Evolutionary conservation across 2,113 vertebrate species (phyloP).

Genomic region (Ascaphus truei): DNA sequence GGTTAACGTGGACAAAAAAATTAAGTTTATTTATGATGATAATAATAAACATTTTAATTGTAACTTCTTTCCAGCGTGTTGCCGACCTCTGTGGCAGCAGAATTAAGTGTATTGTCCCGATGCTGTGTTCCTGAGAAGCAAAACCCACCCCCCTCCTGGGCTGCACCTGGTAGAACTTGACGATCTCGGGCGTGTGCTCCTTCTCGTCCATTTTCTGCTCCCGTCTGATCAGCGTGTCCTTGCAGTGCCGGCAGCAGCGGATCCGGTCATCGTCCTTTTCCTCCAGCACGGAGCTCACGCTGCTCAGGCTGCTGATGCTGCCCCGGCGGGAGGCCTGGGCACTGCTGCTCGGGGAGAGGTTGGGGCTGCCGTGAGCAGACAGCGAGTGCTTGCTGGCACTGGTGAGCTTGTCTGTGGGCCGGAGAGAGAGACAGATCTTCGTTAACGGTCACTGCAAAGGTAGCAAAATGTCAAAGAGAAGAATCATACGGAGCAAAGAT

Average conservation of each 20-base stretch:
- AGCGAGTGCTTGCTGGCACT: slow-evolving; percentile 77
- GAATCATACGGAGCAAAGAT: background rate
- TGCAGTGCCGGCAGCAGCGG: slow-evolving; percentile 90
- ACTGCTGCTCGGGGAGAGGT: slow-evolving; percentile 63
- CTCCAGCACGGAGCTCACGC: slow-evolving; percentile 86
- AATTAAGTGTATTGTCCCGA: too few species aligned
- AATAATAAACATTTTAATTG: too few species aligned
- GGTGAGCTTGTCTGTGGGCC: slow-evolving; percentile 74
- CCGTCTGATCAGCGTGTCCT: slow-evolving; percentile 80
- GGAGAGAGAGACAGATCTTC: background rate
- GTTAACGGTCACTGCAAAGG: background rate
- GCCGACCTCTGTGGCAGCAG: too few species aligned
- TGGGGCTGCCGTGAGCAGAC: slow-evolving; percentile 69
- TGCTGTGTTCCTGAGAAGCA: too few species aligned
- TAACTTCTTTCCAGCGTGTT: too few species aligned
- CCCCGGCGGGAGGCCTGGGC: slow-evolving; percentile 78
- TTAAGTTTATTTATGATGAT: too few species aligned
- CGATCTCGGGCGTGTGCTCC: slow-evolving; percentile 76
- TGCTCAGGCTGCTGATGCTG: slow-evolving; percentile 87
- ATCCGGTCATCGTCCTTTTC: slow-evolving; percentile 92
- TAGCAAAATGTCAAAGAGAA: background rate
- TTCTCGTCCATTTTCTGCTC: slow-evolving; percentile 90
- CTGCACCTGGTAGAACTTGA: slow-evolving; percentile 86
- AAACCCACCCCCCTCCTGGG: background rate
- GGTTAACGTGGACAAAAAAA: too few species aligned